Evolutionary conservation across 2,888 invertebrate species (phyloP), one percentile per base, ranked within the genome.

Genomic region (Cryptus viduatorius): DNA sequence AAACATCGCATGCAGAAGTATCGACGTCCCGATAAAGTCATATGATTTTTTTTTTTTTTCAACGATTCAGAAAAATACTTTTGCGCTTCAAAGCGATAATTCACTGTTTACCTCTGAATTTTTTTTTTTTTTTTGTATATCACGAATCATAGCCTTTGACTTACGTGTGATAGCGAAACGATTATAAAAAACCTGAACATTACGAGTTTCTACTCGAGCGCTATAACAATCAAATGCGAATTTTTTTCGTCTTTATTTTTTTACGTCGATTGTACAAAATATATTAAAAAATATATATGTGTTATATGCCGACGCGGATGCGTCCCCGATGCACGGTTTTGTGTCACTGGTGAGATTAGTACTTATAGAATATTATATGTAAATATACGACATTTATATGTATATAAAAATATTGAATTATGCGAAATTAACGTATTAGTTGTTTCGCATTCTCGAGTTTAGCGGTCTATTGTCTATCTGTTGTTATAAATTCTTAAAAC

Each of bases 111-210:
- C 8, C 4, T 1, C 37, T 37, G 24, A 24, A 37, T 37, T 37
- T 37, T 37, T 4, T 37, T 37, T 37, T 37, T 37, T 37, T 79
- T 29, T 61, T 31, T 50, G n/a, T 61, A 46, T 59, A 59, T 82
- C 78, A 67, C 19, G 29, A 81, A 29, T 75, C 78, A 79, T 68
- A 73, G 50, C 19, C 61, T 31, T 67, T 19, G 73, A 64, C 10
- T 79, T 42, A 79, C 56, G 50, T 73, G 78, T 79, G 82, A 82
- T 79, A 61, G 78, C 69, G 72, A 50, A 73, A 79, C 48, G 46
- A 65, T 78, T 61, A 53, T 73, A 59, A 46, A 48, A 82, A 71
- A 69, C 56, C 50, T 29, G 14, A 29, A n/a, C 44, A 44, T 19
- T 59, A 42, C 16, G 10, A 56, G 79, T 72, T 73, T 67, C 14